phyloP scores from a whole-genome alignment of 1,140 invertebrate species.

The Tyrophagus putrescentiae region DNA sequence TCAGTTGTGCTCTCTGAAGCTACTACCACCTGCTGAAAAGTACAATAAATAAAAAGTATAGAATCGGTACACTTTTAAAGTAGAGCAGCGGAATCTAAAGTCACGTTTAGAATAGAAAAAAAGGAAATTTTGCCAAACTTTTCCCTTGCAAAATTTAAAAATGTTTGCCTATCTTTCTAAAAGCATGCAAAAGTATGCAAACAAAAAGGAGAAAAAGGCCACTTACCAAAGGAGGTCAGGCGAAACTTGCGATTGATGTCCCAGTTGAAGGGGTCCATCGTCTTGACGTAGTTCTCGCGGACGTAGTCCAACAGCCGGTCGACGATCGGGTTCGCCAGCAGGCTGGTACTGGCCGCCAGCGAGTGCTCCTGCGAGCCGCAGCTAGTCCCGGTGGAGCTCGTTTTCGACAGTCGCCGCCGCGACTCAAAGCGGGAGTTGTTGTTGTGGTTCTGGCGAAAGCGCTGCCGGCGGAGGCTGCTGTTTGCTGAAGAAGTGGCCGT shows the following conservation, averaged over 20 bases:
- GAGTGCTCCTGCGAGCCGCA: not conserved
- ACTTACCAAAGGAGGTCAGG: not conserved
- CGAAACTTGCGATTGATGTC: not conserved
- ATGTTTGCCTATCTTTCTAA: too few species aligned
- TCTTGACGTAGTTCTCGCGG: constrained; percentile 11
- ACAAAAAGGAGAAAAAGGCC: not conserved
- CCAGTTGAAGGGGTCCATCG: constrained; percentile 7
- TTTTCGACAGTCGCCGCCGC: not conserved
- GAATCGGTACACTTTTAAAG: too few species aligned
- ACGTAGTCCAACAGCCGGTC: constrained; percentile 12
- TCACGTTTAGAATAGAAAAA: not conserved
- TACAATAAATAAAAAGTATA: too few species aligned
- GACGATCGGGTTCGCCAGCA: constrained; percentile 9
- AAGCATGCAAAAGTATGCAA: not conserved
- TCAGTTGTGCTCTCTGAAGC: too few species aligned
- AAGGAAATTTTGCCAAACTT: not conserved
- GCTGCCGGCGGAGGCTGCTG: not conserved
- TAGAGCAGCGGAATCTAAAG: too few species aligned
- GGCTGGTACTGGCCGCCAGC: not conserved
- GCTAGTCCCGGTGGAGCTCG: not conserved
- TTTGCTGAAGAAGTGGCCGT: not conserved
- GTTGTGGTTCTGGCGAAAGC: constrained; percentile 6
- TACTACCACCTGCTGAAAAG: too few species aligned
- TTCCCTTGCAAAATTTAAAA: too few species aligned
- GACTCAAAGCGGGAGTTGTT: not conserved